Base-by-base conservation (phyloP, 2,888 invertebrate species). In the Hoplodrina blanda region DNA sequence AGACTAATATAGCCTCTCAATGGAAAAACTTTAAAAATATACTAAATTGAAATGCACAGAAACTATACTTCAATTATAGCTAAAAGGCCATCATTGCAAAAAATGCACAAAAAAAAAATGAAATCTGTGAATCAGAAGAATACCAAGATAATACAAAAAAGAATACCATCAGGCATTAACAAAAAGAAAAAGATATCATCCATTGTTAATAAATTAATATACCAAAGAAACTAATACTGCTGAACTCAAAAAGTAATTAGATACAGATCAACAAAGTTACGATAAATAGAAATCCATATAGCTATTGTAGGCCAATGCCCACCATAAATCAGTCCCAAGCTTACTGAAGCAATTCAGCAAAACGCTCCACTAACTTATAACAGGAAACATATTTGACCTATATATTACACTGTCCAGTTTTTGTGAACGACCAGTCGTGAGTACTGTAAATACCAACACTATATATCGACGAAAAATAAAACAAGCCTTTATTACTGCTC, bases 291-390 rank as follows among this genome's bases (percentile, higher is more conserved):
- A 88, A 87, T 85, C 82, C 80, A 83, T 89, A 90, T 87, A 84
- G 84, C 87, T 89, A 88, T 86, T 85, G 82, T 84, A 79, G 71
- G 59, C 74, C 77, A 73, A 67, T 72, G 67, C 69, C 81, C 81
- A 74, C 87, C 85, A 93, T 94, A 94, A 93, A 94, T 93, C 93
- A 91, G 87, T 81, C 88, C 87, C 81, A 83, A 87, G 90, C 90
- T 91, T 90, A 92, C 88, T 90, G 89, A 86, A 89, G 89, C 93
- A 89, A 91, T 92, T 91, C 91, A 84, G 86, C 90, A 91, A 88
- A 93, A 92, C 88, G 91, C 87, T 88, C 87, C 89, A 89, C 92
- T 93, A 92, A 94, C 91, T 93, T 94, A 94, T 91, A 93, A 90
- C 90, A 87, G 91, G 73, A 82, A 94, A 94, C 92, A 94, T 91